Base-by-base conservation (phyloP, 2,113 vertebrate genomes). In the Bettongia penicillata region DNA sequence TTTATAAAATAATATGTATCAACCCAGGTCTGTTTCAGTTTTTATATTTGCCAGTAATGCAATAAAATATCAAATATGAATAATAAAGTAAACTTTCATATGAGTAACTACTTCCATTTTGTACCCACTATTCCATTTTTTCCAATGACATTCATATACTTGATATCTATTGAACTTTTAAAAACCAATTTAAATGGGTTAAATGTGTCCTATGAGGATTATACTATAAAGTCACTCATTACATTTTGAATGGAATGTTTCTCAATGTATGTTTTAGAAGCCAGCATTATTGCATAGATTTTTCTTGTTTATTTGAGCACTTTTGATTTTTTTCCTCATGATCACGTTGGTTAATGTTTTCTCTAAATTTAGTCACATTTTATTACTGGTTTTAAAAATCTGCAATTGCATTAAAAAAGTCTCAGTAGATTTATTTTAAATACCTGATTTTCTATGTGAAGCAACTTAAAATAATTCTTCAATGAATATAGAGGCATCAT, bases 371-470 rank as follows among this genome's bases (percentile, higher is more conserved):
- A 89, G 48, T 1, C n/a, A 25, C 93, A 94, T 91, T 95, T 90
- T 92, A 53, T 90, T 94, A 68, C 93, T n/a, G 48, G n/a, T 95
- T 14, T 91, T 93, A 92, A 47, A 51, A 68, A 68, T 37, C 31
- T 68, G 61, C 16, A 68, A 25, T 89, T 93, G 3, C 4, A 91
- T 90, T 94, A 49, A 97, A 93, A 77, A 96, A 91, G 49, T 91
- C 95, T 31, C n/a, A 68, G n/a, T 12, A 90, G 8, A 47, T 94
- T 93, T 95, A 94, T 50, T 94, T 94, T 93, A 92, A 57, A 92
- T 94, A 23, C 84, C 51, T 94, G 91, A 10, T 23, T 48, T 95
- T 92, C 51, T 94, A 91, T 95, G 91, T 68, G 31, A 37, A 68
- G 31, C 31, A 10, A 8, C 31, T 68, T 37, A 68, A 37, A 51